Base-by-base conservation (phyloP, 2,888 invertebrate genomes). In the Philaethria dido region DNA sequence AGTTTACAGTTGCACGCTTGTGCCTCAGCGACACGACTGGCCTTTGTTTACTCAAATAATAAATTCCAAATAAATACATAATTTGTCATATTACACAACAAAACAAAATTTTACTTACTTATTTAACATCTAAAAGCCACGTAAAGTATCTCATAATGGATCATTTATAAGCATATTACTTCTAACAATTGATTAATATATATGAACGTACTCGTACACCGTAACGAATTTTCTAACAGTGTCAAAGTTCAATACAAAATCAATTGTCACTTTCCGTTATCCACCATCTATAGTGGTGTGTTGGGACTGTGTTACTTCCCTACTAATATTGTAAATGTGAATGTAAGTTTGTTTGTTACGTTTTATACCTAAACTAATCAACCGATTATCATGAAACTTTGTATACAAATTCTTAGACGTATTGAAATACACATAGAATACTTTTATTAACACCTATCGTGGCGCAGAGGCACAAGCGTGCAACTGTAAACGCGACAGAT, bases 241-340 rank as follows among this genome's bases (percentile, higher is more conserved):
- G 81, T 81, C 82, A 82, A 75, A 80, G 81, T 78, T 83, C 79
- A 77, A 63, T 71, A 68, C 67, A 75, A 75, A 75, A 76, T 76
- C 79, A 72, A 75, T 72, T 72, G 72, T 66, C 74, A 69, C 73
- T 68, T 66, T 72, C 73, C 69, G 68, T 71, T 73, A 72, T 73
- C 71, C 55, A 63, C 68, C 29, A 60, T 74, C 67, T 29, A 14
- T 13, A 33, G 70, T 57, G 64, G 64, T 57, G 59, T 64, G 64
- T 39, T 16, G 44, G 14, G 62, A 54, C 65, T 62, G 42, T 70
- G 71, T 70, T 71, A 70, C 72, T 65, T 29, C 52, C 48, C 44
- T 39, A 44, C 48, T 52, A 52, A 36, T 45, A 42, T 42, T 22
- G 9, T 22, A 57, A 60, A 18, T 22, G 25, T 29, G 36, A 39